Evolutionary conservation across 2,888 invertebrate genomes (phyloP).

Genomic region (Hirudinaria manillensis): DNA sequence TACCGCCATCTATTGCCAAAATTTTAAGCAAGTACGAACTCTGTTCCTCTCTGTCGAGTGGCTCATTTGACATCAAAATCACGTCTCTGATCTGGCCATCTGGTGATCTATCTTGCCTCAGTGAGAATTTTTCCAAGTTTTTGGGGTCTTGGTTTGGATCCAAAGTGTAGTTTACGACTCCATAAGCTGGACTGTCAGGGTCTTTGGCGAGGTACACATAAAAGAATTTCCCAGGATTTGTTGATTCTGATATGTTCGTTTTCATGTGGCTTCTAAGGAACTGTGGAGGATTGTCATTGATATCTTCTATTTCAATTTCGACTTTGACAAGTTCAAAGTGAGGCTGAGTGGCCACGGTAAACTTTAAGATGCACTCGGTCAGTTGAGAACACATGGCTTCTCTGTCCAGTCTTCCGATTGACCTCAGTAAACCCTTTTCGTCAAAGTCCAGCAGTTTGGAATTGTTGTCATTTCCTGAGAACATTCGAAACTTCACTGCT

Average conservation of each 20-base stretch:
- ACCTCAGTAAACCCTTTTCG: conserved; percentile 18
- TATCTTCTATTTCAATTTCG: conserved; percentile 26
- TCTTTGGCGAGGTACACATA: conserved; percentile 21
- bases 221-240: conserved; percentile 15
- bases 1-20: conserved; percentile 22
- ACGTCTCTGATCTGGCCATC: conserved; percentile 24
- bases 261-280: conserved; percentile 24
- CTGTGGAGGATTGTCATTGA: conserved; percentile 19
- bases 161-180: conserved; percentile 21
- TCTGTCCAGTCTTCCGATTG: conserved; percentile 14
- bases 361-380: conserved; percentile 18
- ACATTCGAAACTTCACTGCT: conserved; percentile 1
- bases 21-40: conserved; percentile 9
- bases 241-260: conserved; percentile 28
- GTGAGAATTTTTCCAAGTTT: conserved; percentile 19
- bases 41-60: conserved; percentile 27
- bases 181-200: conserved; percentile 23
- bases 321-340: neutral
- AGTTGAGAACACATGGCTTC: conserved; percentile 18
- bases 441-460: conserved; percentile 10
- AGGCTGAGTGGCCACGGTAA: neutral
- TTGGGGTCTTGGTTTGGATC: conserved; percentile 13
- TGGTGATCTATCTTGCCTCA: conserved; percentile 13
- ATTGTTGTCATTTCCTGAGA: conserved; percentile 10
- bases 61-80: conserved; percentile 7